Base-by-base conservation (phyloP, 2,888 invertebrate genomes). In the Tribolium freemani region DNA sequence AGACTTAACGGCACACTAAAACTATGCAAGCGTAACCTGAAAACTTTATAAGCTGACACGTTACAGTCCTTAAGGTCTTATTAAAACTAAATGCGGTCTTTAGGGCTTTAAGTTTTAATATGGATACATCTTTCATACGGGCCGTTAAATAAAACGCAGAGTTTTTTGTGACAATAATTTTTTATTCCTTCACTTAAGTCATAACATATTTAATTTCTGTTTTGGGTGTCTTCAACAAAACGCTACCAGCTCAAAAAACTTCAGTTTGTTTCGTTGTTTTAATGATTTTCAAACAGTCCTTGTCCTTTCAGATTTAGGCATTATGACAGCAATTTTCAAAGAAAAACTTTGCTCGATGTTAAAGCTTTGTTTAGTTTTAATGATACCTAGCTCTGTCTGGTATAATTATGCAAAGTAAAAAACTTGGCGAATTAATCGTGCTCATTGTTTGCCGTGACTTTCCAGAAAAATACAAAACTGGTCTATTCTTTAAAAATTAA, bases 41-140 rank as follows among this genome's bases (percentile, higher is more conserved):
- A 44, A 58, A 58, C 16, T 58, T 58, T 58, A 58, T 58, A 58
- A 58, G 45, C 57, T 58, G 44, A 58, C 44, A 45, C 11, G 57
- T 31, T 31, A 6, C 5, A 57, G 38, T 54, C 57, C 13, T 58
- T 31, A 58, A 11, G 13, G 31, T 30, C n/a, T 51, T 51, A 56
- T 48, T 48, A 48, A 48, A 16, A 16, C 48, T 16, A 16, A 48
- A 16, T 48, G 48, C 2, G 11, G 48, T 10, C 38, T 38, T 38
- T 38, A 38, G n/a, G 8, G 38, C 8, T 38, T 38, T 38, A 38
- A 38, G 9, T 38, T 38, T 38, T 38, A 38, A 38, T 38, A 38
- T 38, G 26, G 26, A 5, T 26, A 26, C 3, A 26, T 26, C 5
- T 26, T 26, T 26, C 26, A 48, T 8, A 16, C 3, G 6, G 48